Evolutionary conservation across 2,888 invertebrate species (phyloP), one percentile per base, ranked within the genome.

Genomic region (Alviniconcha strummeri): DNA sequence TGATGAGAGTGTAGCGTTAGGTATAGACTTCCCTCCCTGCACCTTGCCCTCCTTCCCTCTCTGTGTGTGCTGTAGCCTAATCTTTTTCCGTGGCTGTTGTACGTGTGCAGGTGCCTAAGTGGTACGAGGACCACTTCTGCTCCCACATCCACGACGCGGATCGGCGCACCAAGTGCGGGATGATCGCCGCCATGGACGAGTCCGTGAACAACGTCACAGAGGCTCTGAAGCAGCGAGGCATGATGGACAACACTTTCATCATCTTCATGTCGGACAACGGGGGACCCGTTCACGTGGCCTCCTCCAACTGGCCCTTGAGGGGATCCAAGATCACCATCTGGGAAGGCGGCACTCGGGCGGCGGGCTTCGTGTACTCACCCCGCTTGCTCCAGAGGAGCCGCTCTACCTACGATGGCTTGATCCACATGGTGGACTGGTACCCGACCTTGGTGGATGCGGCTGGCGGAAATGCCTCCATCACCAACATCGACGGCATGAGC

Each of bases 91-190:
- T n/a, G n/a, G n/a, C n/a, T n/a, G n/a, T n/a, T n/a, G n/a, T n/a
- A n/a, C n/a, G n/a, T n/a, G n/a, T n/a, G n/a, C 85, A 89, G 83
- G 89, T 88, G 11, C 82, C 77, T 15, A 67, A 54, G 67, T 8
- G n/a, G 9, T 82, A 77, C 82, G 17, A 11, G 36, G 56, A 83
- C n/a, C 17, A 54, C 36, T 60, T 74, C 67, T 74, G 77, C 74
- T 17, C 13, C 4, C 78, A 72, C 60, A 79, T 64, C 77, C 54
- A 13, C 19, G 54, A 79, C 13, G 9, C n/a, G 0, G 77, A 67
- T 19, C 80, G 80, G 9, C 7, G 15, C 91, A 95, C 96, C 89
- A 96, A 97, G 4, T 98, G 76, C 36, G 81, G 81, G 4, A 81
- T 81, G 81, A 57, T 81, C 64, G 71, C 81, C 57, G 81, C 81